These are phyloP conservation scores for Cotesia congregata DNA, from an alignment of 2,888 invertebrate genomes.

Conservation along the genomic window DNA sequence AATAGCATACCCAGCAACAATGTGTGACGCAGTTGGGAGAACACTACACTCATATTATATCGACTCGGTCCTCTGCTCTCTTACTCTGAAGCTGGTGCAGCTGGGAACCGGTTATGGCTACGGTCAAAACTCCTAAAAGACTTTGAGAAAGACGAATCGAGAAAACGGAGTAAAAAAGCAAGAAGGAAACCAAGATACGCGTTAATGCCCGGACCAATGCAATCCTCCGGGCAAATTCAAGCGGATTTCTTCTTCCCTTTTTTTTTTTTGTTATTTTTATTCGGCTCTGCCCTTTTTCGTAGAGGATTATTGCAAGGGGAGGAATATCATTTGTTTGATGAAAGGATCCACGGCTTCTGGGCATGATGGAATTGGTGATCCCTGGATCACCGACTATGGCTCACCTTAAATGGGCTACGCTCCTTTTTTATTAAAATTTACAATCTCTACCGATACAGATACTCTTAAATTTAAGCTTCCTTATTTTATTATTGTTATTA, in stretches of 20 bases:
- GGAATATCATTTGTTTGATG: slow-evolving; percentile 32
- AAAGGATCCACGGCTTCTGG: slow-evolving; percentile 29
- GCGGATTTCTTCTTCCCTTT: neutral
- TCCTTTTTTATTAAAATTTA: neutral
- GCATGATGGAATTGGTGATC: slow-evolving; percentile 31
- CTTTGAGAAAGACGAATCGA: slow-evolving; percentile 10
- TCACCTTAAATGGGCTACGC: slow-evolving; percentile 8
- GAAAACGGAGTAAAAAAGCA: slow-evolving; percentile 16
- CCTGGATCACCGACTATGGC: slow-evolving; percentile 21
- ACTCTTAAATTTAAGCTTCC: neutral
- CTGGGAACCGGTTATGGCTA: slow-evolving; percentile 68
- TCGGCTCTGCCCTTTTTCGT: slow-evolving; percentile 21
- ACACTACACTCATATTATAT: no score
- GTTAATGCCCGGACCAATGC: slow-evolving; percentile 29
- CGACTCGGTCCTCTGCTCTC: neutral
- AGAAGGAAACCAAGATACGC: slow-evolving; percentile 4
- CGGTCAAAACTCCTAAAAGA: slow-evolving; percentile 37
- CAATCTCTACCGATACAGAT: neutral
- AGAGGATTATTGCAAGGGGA: slow-evolving; percentile 28
- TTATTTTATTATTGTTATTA: neutral
- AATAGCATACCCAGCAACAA: neutral
- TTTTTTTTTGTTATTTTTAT: neutral
- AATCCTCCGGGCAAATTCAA: neutral
- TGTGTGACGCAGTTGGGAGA: slow-evolving; percentile 15
- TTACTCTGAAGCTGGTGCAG: slow-evolving; percentile 56